phyloP scores from a whole-genome alignment of 2,888 invertebrate genomes.

The Leptinotarsa rubiginosa region DNA sequence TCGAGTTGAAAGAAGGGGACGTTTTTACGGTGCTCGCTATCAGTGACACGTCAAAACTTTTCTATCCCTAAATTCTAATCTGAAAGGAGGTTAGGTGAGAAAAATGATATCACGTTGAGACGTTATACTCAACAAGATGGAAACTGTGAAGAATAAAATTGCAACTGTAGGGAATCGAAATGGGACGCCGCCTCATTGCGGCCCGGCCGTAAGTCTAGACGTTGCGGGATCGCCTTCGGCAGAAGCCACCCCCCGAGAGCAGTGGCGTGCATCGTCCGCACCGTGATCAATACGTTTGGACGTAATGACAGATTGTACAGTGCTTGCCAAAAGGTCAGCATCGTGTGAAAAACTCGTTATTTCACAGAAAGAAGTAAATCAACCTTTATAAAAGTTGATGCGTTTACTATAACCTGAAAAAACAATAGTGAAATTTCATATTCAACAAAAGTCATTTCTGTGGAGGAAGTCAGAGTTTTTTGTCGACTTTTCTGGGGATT shows the following conservation, averaged over 20 bases:
- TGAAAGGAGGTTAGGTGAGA: neutral
- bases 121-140: neutral
- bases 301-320: slow-evolving; percentile 3
- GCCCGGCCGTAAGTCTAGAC: slow-evolving; percentile 47
- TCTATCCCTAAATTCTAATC: neutral
- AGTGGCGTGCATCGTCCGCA: slow-evolving; percentile 51
- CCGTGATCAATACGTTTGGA: slow-evolving; percentile 1
- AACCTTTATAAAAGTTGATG: too few species aligned
- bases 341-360: too few species aligned
- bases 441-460: too few species aligned
- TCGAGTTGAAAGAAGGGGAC: neutral
- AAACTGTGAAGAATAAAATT: neutral
- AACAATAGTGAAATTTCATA: too few species aligned
- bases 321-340: too few species aligned
- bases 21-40: neutral
- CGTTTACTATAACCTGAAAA: too few species aligned
- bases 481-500: too few species aligned
- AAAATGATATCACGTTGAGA: neutral
- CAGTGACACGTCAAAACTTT: neutral
- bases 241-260: slow-evolving; percentile 53
- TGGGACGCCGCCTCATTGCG: neutral
- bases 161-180: too few species aligned
- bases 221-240: slow-evolving; percentile 47
- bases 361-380: too few species aligned
- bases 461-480: too few species aligned